Evolutionary conservation across 2,797 vertebrate genomes (phyloP).

Genomic region (Periparus ater): DNA sequence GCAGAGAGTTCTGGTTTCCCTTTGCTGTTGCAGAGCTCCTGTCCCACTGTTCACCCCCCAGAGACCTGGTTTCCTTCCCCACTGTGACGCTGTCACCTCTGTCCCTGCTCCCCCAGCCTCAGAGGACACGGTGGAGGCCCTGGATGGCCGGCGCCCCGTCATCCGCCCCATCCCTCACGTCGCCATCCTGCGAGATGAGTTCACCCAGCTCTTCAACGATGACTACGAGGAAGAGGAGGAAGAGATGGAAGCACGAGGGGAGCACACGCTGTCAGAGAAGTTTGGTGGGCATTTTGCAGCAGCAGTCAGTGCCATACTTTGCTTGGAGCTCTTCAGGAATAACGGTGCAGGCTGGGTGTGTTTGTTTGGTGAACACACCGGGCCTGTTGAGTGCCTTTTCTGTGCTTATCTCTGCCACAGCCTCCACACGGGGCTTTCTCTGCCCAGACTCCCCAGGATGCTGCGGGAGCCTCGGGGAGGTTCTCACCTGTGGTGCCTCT

Average conservation of each 20-base stretch:
- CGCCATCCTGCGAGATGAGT: constrained; percentile 79
- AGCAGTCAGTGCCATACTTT: fast-evolving
- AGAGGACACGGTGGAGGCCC: constrained; percentile 69
- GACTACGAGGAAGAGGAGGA: constrained; percentile 84
- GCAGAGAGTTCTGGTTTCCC: neutral
- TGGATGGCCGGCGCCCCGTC: constrained; percentile 59
- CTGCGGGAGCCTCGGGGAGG: neutral
- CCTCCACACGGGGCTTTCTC: fast-evolving
- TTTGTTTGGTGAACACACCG: neutral
- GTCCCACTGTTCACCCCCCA: neutral
- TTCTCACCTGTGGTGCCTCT: fast-evolving
- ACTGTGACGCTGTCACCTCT: neutral
- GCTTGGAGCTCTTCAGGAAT: neutral
- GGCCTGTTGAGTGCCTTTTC: fast-evolving
- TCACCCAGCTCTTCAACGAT: constrained; percentile 79
- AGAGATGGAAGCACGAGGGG: constrained; percentile 83
- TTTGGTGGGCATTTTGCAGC: constrained; percentile 80
- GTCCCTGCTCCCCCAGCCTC: constrained; percentile 52
- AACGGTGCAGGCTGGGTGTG: fast-evolving
- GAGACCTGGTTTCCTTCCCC: neutral
- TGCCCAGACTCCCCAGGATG: fast-evolving
- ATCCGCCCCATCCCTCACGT: constrained; percentile 79
- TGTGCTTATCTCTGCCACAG: neutral
- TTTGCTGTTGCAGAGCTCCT: neutral
- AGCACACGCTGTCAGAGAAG: constrained; percentile 87